Evolutionary conservation across 1,140 invertebrate species (phyloP), one percentile per base, ranked within the genome.

Genomic region (Drosophila persimilis): DNA sequence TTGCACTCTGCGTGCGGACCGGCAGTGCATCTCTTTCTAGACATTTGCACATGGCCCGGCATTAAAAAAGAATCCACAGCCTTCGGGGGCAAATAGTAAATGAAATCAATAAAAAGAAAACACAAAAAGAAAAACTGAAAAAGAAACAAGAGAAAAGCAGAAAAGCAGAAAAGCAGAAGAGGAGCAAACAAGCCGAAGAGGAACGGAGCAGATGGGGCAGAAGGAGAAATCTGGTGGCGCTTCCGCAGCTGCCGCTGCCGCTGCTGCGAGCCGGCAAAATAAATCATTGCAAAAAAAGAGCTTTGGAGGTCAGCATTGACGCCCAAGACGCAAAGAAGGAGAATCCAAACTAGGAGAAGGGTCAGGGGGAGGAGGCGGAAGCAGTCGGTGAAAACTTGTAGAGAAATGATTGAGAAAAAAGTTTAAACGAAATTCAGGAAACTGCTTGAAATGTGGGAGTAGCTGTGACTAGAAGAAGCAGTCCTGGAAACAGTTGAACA

Each of bases 291-390:
- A 57, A 75, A 73, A 65, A 73, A 47, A 47, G 56, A 53, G 52
- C 20, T 72, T 75, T 75, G 72, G 83, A 88, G 81, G 81, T 86
- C 81, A 86, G 35, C 70, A 75, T 53, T 88, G 81, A 78, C 81
- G 83, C 83, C 83, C 69, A 63, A 51, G 41, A 41, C 43, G 64
- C 48, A 70, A 54, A 60, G 50, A 46, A 62, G 69, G 47, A 64
- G 80, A 78, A 43, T 51, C 58, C 26, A 13, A 35, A 44, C 45
- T 8, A 39, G 6, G 46, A 58, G 66, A 69, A 50, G 31, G 31
- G 9, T 2, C 7, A 8, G 35, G 0, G 4, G 11, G 3, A 11
- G 35, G 11, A 13, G 35, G 11, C 9, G 11, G 35, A 13, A 39
- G 35, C 35, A 13, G 35, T 11, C 4, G 4, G 3, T 3, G 3